These are phyloP conservation scores for Scytalopus superciliaris DNA, from an alignment of 2,113 vertebrate species.

Conservation along the genomic window DNA sequence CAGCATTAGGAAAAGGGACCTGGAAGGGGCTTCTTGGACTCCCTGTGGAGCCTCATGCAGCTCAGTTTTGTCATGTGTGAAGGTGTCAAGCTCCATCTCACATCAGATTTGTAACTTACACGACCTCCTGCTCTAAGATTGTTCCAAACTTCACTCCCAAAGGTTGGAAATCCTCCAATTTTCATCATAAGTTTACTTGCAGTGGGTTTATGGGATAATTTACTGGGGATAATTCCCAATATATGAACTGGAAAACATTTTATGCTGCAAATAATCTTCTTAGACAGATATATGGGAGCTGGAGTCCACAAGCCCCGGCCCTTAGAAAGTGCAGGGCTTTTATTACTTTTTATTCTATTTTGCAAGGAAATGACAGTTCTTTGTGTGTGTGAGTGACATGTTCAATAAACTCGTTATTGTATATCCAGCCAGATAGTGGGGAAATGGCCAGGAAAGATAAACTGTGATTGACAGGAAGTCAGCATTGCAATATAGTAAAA, in stretches of 20 bases:
- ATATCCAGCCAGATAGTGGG: slow-evolving; percentile 4
- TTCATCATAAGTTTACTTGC: not conserved
- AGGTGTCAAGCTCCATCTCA: not conserved
- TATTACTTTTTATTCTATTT: slow-evolving; percentile 1
- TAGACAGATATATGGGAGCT: not conserved
- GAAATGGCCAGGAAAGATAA: slow-evolving; percentile 30
- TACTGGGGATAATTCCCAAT: not conserved
- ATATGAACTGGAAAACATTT: not conserved
- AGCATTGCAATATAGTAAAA: not conserved
- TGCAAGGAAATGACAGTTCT: not conserved
- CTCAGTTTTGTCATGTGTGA: not conserved
- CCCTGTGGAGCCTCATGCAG: not conserved
- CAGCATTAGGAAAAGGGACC: not conserved
- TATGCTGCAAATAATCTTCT: not conserved
- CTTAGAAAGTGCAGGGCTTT: not conserved
- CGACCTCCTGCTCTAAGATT: not conserved
- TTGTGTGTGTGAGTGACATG: not conserved
- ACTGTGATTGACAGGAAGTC: not conserved
- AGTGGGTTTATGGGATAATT: not conserved
- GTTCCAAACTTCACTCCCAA: not conserved
- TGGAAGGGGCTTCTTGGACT: not conserved
- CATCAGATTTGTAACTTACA: not conserved
- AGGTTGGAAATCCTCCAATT: not conserved
- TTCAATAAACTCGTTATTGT: slow-evolving; percentile 15
- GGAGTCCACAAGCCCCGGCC: not conserved